Evolutionary conservation across 2,797 vertebrate genomes (phyloP).

Genomic region (Peromyscus aztecus): DNA sequence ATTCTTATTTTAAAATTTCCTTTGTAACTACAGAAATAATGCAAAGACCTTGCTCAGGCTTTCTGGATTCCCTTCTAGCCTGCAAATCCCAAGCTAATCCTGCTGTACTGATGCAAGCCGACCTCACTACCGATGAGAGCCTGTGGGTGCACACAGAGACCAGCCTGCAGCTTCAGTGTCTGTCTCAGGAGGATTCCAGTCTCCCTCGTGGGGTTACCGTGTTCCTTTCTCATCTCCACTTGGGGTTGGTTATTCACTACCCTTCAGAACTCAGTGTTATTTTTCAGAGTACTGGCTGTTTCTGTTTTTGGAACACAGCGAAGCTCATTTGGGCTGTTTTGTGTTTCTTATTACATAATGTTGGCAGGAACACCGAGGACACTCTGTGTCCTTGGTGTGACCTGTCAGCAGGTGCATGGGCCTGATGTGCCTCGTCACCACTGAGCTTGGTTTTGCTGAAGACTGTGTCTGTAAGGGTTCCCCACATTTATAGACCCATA

Average conservation of each 20-base stretch:
- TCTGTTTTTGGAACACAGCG: not conserved
- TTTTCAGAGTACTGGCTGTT: not conserved
- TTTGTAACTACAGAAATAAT: not conserved
- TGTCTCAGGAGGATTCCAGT: too few species aligned
- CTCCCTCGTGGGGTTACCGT: fast-evolving
- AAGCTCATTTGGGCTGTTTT: not conserved
- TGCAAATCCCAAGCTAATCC: too few species aligned
- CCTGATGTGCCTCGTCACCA: fast-evolving
- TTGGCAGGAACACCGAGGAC: fast-evolving
- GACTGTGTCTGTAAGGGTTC: not conserved
- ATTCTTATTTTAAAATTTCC: not conserved
- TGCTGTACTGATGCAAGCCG: fast-evolving
- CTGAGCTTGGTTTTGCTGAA: fast-evolving
- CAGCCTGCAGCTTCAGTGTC: fast-evolving
- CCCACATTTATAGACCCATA: not conserved
- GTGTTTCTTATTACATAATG: not conserved
- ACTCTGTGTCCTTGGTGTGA: fast-evolving
- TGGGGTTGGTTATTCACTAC: not conserved
- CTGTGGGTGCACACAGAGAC: fast-evolving
- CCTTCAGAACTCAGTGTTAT: not conserved
- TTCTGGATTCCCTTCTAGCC: not conserved
- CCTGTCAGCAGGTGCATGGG: fast-evolving
- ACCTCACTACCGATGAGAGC: fast-evolving
- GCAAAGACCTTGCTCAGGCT: not conserved
- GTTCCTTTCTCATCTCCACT: not conserved